These are phyloP conservation scores for Syngnathus rostellatus DNA, from an alignment of 2,797 vertebrate species.

Conservation along the genomic window DNA sequence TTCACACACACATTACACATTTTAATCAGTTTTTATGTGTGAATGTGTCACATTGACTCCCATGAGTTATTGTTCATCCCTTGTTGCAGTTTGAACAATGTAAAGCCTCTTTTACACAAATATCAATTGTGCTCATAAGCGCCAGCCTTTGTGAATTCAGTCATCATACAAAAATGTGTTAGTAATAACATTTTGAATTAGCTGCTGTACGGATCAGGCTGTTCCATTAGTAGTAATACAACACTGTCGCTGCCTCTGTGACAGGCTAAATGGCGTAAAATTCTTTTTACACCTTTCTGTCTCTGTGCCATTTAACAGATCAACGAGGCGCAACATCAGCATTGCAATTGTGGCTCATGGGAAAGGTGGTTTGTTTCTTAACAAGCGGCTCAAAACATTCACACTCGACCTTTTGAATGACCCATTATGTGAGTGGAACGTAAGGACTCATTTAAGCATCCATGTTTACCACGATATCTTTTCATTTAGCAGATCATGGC, in stretches of 20 bases:
- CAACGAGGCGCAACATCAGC: not conserved
- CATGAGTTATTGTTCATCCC: constrained; percentile 15
- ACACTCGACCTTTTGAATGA: constrained; percentile 38
- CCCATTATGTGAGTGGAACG: constrained; percentile 30
- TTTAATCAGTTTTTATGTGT: not conserved
- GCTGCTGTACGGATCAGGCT: not conserved
- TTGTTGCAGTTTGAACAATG: not conserved
- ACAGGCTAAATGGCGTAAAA: not conserved
- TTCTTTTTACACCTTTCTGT: constrained; percentile 1
- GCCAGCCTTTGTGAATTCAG: not conserved
- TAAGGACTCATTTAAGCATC: constrained; percentile 21
- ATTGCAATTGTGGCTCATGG: not conserved
- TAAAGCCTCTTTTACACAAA: constrained; percentile 1
- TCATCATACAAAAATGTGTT: constrained; percentile 1
- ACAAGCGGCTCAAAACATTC: constrained; percentile 34
- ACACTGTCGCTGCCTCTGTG: not conserved
- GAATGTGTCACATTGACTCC: constrained; percentile 5
- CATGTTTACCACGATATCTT: constrained; percentile 10
- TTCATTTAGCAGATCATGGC: constrained; percentile 23
- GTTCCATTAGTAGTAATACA: constrained; percentile 28
- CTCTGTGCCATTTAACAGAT: not conserved
- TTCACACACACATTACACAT: not conserved
- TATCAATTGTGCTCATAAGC: not conserved
- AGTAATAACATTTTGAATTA: constrained; percentile 5
- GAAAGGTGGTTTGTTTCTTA: constrained; percentile 19